Evolutionary conservation across 1,140 invertebrate species (phyloP), one percentile per base, ranked within the genome.

Genomic region (Amyelois transitella): DNA sequence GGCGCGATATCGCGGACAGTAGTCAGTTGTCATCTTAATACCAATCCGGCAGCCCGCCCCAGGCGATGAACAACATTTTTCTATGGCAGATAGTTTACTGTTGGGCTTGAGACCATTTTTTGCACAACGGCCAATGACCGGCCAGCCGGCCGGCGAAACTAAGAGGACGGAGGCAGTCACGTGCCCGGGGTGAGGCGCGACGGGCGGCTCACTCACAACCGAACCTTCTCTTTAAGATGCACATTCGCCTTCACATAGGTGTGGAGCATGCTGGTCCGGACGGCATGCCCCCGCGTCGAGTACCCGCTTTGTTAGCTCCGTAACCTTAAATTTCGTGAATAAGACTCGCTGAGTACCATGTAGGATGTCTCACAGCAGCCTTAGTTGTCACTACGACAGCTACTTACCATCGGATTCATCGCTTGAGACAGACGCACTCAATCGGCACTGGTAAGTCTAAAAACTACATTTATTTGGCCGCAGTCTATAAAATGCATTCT

Each of bases 331-430:
- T 64, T 64, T 65, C 73, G 75, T 77, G 73, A 66, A 78, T 55
- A 66, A 81, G 61, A 73, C 66, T 70, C 62, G 50, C 57, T 60
- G 55, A 72, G 77, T 82, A 81, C 77, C 81, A 86, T 87, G 84
- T 86, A 87, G 84, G 68, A 88, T 88, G 85, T 86, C 85, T 80
- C 82, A 86, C 80, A 86, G 82, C 72, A 88, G 82, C 76, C 73
- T 83, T 43, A 85, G 78, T 74, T 83, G 83, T 82, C 84, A 81
- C 68, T 85, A 86, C 70, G 84, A 88, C 75, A 81, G 77, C 72
- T 86, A 85, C 55, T 70, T 86, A 24, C 82, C 77, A 43, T 88
- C 84, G 43, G 84, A 88, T 58, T 86, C 85, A 47, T 88, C 85
- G 25, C 77, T 88, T 7, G 85, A 88, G 69, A 88, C 85, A 62